Base-by-base conservation (phyloP, 2,113 vertebrate genomes). In the Corythornis cristatus region DNA sequence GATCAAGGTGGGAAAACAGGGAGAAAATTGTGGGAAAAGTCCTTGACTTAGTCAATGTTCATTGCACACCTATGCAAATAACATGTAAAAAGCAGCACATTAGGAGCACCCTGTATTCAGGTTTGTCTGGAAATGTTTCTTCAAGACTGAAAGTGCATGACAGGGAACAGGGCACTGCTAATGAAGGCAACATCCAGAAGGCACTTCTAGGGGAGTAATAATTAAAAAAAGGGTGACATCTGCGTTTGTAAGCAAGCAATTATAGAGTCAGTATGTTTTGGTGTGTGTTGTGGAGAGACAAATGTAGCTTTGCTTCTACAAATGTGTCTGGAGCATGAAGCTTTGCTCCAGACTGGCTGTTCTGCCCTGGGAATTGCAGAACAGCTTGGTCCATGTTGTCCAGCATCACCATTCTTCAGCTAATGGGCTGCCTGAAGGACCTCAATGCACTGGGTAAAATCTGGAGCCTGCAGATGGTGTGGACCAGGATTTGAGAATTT, bases 111-210 rank as follows among this genome's bases (percentile, higher is more conserved):
- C 84, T 71, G 62, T 25, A 2, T 79, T 94, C 86, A 92, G 81
- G 78, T 94, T 93, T 87, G 93, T 93, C 89, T 83, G 66, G 89
- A 94, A 93, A 76, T 46, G 22, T 83, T 93, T 83, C 82, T 86
- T 94, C 95, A 42, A 90, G 94, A 91, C 79, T 67, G 71, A 95
- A 96, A 94, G 93, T 93, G 96, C 95, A 71, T 67, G 87, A 74
- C 37, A 83, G 72, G 67, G 60, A 91, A 78, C 71, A 87, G 71
- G 72, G 84, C 80, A 87, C 84, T 94, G 82, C 82, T 94, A 83
- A 77, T 67, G 91, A 89, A 94, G 72, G 84, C 78, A 92, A 77
- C 79, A 91, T 89, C 91, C 87, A 70, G 75, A 94, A 96, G 95
- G 96, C 94, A 96, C 95, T 81, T 94, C 62, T 74, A 86, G 68